phyloP scores from a whole-genome alignment of 1,140 invertebrate species.

The Sarcophaga bullata region DNA sequence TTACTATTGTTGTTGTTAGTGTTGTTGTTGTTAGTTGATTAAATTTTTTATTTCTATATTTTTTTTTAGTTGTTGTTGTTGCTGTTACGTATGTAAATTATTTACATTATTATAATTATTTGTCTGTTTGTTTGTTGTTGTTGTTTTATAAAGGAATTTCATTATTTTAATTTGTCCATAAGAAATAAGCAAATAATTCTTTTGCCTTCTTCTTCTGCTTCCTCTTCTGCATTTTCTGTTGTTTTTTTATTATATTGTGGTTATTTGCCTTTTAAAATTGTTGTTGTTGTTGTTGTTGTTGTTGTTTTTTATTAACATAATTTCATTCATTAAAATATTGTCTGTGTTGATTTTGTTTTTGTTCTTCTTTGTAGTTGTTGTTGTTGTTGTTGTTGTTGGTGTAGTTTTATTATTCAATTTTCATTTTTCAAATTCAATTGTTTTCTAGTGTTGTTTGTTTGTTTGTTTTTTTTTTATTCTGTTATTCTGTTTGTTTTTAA shows the following conservation, averaged over 20 bases:
- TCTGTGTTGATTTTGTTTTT: neutral
- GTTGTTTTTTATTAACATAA: conserved; percentile 30
- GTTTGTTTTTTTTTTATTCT: neutral
- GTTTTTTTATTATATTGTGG: too few species aligned
- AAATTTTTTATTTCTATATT: neutral
- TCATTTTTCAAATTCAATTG: neutral
- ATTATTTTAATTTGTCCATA: conserved; percentile 35
- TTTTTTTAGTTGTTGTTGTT: conserved; percentile 10
- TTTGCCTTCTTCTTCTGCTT: neutral
- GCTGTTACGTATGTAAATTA: neutral
- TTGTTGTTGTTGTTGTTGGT: too few species aligned
- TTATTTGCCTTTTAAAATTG: too few species aligned
- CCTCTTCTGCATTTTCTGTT: too few species aligned
- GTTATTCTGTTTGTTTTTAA: neutral
- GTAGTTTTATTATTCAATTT: neutral
- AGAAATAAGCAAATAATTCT: neutral
- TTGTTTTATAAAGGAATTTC: conserved; percentile 8
- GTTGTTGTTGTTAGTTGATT: neutral
- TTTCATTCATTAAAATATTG: conserved; percentile 24
- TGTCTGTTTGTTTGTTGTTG: neutral
- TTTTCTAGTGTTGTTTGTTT: conserved; percentile 18
- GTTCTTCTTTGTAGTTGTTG: neutral
- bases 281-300: neutral
- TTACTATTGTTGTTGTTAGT: neutral
- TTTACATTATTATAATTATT: neutral